Base-by-base conservation (phyloP, 1,140 invertebrate species). In the Bombus waltoni region DNA sequence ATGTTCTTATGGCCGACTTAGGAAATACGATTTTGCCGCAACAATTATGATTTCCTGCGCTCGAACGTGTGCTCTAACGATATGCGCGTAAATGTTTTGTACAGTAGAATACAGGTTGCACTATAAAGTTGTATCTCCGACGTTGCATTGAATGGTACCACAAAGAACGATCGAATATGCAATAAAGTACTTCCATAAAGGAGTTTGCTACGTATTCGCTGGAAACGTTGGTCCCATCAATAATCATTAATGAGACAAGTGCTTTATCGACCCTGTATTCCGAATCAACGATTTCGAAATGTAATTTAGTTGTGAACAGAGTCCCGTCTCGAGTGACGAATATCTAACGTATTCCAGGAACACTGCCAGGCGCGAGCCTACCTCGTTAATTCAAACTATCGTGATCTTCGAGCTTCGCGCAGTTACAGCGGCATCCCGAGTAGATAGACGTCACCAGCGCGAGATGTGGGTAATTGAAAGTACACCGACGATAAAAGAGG, bases 161-260 rank as follows among this genome's bases (percentile, higher is more conserved):
- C 40, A 15, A 65, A 32, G 3, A 32, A 57, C 44, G 57, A 83
- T 47, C 18, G 47, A 47, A 44, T 22, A 25, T 18, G 28, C n/a
- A 85, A 68, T 44, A 59, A 53, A 74, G 42, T 62, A 4, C 25
- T 65, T 57, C 28, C n/a, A 47, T 44, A 35, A 83, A n/a, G 44
- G 28, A 84, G 25, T 62, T 62, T 3, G 42, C 42, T 62, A 66
- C 59, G 18, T 57, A 4, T 38, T 5, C 2, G 42, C 38, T 73
- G 32, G 15, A 73, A 80, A 9, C 40, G 70, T 8, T 44, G 44
- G 38, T 35, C 80, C 44, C 80, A 66, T 89, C 62, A 81, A 88
- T 90, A 85, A 89, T 82, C 59, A 22, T 71, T 89, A 89, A 90
- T 80, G 87, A 90, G 86, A 83, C 59, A 82, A 59, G 15, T 38